Evolutionary conservation across 2,113 vertebrate genomes (phyloP), one percentile per base, ranked within the genome.

Genomic region (Nannobrachium achirus): DNA sequence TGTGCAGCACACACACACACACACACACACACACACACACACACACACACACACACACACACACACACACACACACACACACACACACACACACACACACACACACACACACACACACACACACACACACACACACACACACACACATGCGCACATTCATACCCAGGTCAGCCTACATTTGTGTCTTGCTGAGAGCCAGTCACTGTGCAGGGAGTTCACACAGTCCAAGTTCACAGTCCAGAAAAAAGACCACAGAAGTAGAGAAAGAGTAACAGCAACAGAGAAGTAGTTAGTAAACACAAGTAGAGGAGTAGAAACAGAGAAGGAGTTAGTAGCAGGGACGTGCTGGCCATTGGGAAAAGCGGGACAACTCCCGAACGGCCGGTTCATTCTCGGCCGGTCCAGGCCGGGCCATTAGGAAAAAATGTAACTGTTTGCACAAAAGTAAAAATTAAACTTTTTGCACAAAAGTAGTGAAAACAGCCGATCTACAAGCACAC

Each of bases 121-220:
- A 1, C 41, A 39, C 18, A 56, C 41, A 59, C 48, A 20, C 10
- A n/a, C 25, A 39, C 57, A 44, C 57, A 44, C 58, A 45, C 42
- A 25, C 10, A 14, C 49, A 44, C 20, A 39, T 38, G 19, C 16
- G 42, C 48, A 19, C 49, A 64, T n/a, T 46, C 57, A 56, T 16
- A 63, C 39, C 41, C 69, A 25, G 46, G 52, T 52, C 57, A 75
- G 69, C 73, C 75, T 74, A 78, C 69, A 77, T 72, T 72, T 57
- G 44, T 62, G 53, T 56, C 50, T 64, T 20, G 20, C 53, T 67
- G 48, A 67, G 63, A 74, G 53, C 18, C 53, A 55, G 44, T 68
- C 20, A 66, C 11, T 44, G 56, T 49, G 49, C 38, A 71, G 41
- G 56, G 39, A 66, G 44, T 60, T 69, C 53, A 75, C 13, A 13